Conservation (phyloP, 2,797 vertebrate species). For the Lepilemur septentrionalis region DNA sequence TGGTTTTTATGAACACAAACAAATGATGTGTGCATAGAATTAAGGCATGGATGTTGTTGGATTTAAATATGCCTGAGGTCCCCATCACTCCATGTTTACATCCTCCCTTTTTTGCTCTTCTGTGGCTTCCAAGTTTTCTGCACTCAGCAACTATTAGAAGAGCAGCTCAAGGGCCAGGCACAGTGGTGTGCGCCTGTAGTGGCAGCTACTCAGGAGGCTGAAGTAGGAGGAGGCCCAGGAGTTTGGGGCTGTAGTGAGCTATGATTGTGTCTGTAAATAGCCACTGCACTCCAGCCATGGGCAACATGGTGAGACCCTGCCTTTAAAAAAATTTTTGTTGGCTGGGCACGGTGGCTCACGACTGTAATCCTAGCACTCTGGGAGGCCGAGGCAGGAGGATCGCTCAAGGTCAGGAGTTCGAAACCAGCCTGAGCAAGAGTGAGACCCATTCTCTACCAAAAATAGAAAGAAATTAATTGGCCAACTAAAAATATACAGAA, state of each 20-base stretch:
- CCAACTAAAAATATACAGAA: no score
- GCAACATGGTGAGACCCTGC: neutral
- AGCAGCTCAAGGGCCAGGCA: neutral
- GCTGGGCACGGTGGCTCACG: no score
- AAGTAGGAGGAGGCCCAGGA: neutral
- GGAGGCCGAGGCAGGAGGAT: no score
- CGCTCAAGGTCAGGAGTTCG: no score
- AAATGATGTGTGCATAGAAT: slow-evolving; percentile 7
- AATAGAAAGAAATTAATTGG: no score
- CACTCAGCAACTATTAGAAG: neutral
- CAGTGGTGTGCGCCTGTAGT: neutral
- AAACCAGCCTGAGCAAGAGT: no score
- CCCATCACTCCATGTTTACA: neutral
- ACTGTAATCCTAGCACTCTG: no score
- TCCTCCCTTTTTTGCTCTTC: neutral
- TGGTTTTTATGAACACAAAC: neutral
- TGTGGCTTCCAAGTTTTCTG: neutral
- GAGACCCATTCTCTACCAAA: no score
- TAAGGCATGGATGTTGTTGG: neutral
- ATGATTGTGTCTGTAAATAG: neutral
- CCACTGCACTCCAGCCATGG: neutral
- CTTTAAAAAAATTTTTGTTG: neutral
- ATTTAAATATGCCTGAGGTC: neutral
- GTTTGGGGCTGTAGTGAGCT: neutral
- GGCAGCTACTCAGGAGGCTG: neutral